phyloP scores from a whole-genome alignment of 2,113 vertebrate genomes.

The Tichodroma muraria region DNA sequence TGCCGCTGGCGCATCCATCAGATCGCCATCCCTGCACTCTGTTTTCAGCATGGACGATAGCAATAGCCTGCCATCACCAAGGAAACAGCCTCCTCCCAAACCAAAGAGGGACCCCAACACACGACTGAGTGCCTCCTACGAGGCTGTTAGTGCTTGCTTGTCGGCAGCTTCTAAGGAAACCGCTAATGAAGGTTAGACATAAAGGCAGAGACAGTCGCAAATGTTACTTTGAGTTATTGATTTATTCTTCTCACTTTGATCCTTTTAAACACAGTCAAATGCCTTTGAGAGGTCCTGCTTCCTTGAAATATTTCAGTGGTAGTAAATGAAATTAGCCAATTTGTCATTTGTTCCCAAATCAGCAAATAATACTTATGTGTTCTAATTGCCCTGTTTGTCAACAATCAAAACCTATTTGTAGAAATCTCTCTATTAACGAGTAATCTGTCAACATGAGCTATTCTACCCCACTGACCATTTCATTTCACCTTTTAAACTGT shows the following conservation, averaged over 20 bases:
- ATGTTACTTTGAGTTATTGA: background rate
- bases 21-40: slow-evolving; percentile 79
- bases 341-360: slow-evolving; percentile 28
- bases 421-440: background rate
- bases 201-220: background rate
- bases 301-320: slow-evolving; percentile 30
- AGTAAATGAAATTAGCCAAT: slow-evolving; percentile 35
- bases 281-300: background rate
- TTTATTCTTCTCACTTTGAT: background rate
- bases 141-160: slow-evolving; percentile 90
- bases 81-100: slow-evolving; percentile 97
- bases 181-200: slow-evolving; percentile 76
- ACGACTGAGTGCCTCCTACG: slow-evolving; percentile 92
- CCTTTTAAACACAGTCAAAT: background rate
- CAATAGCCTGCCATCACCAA: slow-evolving; percentile 80
- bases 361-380: slow-evolving; percentile 7
- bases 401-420: slow-evolving; percentile 19
- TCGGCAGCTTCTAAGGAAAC: slow-evolving; percentile 82
- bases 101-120: slow-evolving; percentile 97
- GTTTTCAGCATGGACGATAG: slow-evolving; percentile 79
- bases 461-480: background rate
- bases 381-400: slow-evolving; percentile 38
- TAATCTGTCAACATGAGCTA: background rate
- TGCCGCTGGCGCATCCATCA: slow-evolving; percentile 72
- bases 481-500: background rate